These are phyloP conservation scores for Jordanella pulchra DNA, from an alignment of 2,797 vertebrate species.

Conservation along the genomic window DNA sequence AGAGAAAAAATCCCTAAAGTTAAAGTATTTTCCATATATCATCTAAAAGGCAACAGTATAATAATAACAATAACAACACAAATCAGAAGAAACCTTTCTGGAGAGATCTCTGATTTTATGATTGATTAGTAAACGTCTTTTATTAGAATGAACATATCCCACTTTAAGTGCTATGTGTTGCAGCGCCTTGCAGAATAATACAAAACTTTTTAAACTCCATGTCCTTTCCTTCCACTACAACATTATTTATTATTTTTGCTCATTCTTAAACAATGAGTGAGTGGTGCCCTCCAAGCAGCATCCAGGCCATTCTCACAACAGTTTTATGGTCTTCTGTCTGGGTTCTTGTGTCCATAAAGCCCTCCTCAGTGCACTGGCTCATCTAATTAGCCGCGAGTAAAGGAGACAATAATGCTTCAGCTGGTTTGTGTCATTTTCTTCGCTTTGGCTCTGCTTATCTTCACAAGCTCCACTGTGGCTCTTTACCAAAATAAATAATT, in stretches of 20 bases:
- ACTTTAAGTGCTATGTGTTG: neutral
- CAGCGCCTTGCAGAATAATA: neutral
- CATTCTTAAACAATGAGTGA: slow-evolving; percentile 46
- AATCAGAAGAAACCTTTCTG: neutral
- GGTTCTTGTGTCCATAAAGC: slow-evolving; percentile 73
- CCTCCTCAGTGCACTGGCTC: slow-evolving; percentile 71
- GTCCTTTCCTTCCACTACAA: slow-evolving; percentile 40
- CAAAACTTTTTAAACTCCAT: neutral
- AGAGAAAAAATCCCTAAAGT: neutral
- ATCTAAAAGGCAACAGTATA: neutral
- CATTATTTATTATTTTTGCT: slow-evolving; percentile 46
- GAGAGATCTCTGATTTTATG: neutral
- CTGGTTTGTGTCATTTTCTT: slow-evolving; percentile 84
- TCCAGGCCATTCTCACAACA: slow-evolving; percentile 52
- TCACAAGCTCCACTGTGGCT: slow-evolving; percentile 75
- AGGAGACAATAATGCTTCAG: slow-evolving; percentile 84
- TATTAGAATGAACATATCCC: neutral
- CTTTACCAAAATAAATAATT: slow-evolving; percentile 30
- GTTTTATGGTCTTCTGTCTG: slow-evolving; percentile 65
- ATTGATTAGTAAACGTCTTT: neutral
- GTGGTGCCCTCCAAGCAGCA: slow-evolving; percentile 44
- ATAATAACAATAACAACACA: neutral
- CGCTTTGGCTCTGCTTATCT: slow-evolving; percentile 81
- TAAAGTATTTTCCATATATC: neutral
- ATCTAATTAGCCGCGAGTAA: slow-evolving; percentile 85